Evolutionary conservation across 2,888 invertebrate genomes (phyloP), one percentile per base, ranked within the genome.

Genomic region (Eumerus sabulonum): DNA sequence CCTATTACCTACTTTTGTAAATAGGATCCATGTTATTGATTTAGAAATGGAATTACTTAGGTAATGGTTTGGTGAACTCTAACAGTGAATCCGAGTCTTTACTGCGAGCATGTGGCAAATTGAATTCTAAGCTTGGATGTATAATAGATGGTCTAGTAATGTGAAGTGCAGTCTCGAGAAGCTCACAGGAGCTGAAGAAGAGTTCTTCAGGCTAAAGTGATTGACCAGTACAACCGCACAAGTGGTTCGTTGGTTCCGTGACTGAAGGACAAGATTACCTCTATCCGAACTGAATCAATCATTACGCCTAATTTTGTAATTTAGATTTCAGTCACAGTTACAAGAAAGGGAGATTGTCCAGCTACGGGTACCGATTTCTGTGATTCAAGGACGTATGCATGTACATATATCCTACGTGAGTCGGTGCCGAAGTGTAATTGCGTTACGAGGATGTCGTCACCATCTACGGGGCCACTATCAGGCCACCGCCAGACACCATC

Each of bases 21-120:
- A 66, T 66, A 60, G 66, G 50, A 60, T 71, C 7, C 56, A 17
- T 66, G 56, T 76, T 76, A 76, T 76, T 76, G 76, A 76, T 76
- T 76, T 76, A 76, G 66, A 38, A 64, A 48, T 71, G 38, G 54
- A 64, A 60, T 71, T 71, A 71, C 71, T 76, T 66, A 56, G 60
- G 76, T 66, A 66, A 71, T 62, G 66, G 66, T 51, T 76, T 66
- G 56, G 48, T 66, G 35, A 50, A 48, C 66, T 56, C 71, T 27
- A 27, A 7, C 3, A 27, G 2, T 7, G 27, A 71, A 60, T 71
- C 60, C 60, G 27, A 44, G 42, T 56, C 59, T 60, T 16, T 14
- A 45, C 48, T 17, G 50, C 56, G 12, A 48, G 51, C 64, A 27
- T 16, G 27, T 27, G 44, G 50, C 51, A 76, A 76, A 76, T 76